Evolutionary conservation across 1,140 invertebrate genomes (phyloP), one percentile per base, ranked within the genome.

Genomic region (Bombus difficillimus): DNA sequence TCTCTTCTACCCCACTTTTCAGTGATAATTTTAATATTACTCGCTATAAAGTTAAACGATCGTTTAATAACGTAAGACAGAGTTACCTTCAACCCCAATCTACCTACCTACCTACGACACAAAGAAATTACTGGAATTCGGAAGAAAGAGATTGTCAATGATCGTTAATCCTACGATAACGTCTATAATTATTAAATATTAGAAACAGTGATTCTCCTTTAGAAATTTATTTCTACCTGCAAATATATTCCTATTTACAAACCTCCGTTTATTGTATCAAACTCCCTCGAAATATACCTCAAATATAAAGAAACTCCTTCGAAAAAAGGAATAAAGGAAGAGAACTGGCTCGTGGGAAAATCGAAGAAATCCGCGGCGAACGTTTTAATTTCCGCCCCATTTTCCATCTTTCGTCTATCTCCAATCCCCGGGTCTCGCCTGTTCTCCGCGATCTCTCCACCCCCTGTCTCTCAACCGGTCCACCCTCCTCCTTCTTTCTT

Each of bases 301-400:
- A 53, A 53, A 22, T 53, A 53, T 53, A 53, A 53, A 53, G 18
- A 8, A 53, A 53, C 18, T 53, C 47, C 18, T 53, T 53, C 47
- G 28, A 62, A 62, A 62, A 62, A n/a, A 12, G 59, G 28, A 62
- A 28, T 34, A 13, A 13, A 34, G 3, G 2, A 28, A 1, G 41
- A 28, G 28, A 76, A 71, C 47, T 43, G 6, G 47, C 53, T 41
- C 25, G 22, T 25, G 32, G 34, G 5, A 64, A 64, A 74, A 81
- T 85, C 71, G 78, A 68, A 68, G 79, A 22, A 75, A 37, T 69
- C 34, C 43, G 32, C 43, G 59, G n/a, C 85, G 47, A 69, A 47
- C 62, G 37, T 83, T 86, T 86, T 86, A 83, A 86, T 91, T 88
- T 85, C 88, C 90, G 88, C 34, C 64, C 43, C 66, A 68, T 82